phyloP scores from a whole-genome alignment of 1,140 invertebrate species.

The Branchinecta lindahli region DNA sequence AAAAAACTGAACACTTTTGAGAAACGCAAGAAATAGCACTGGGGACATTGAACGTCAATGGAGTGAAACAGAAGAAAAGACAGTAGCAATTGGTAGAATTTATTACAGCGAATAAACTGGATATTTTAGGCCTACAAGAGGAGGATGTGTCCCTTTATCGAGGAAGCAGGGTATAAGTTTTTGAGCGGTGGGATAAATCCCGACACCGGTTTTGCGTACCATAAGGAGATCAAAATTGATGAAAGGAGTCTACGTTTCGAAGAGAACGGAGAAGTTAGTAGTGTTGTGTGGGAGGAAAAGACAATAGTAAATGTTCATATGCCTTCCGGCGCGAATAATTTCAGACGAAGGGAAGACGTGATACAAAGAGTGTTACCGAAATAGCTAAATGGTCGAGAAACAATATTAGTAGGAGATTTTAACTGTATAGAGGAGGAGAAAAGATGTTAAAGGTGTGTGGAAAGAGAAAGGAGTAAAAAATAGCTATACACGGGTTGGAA shows the following conservation, averaged over 20 bases:
- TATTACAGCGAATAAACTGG: background rate
- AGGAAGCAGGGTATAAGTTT: conserved; percentile 4
- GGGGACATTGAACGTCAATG: background rate
- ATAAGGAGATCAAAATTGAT: background rate
- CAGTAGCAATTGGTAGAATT: background rate
- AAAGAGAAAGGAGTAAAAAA: no score
- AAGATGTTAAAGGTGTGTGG: no score
- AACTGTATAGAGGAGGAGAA: conserved; percentile 8
- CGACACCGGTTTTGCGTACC: background rate
- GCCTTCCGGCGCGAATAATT: background rate
- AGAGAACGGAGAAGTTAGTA: background rate
- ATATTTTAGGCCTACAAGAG: background rate
- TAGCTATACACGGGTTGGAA: no score
- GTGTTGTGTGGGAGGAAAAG: background rate
- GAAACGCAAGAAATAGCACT: background rate
- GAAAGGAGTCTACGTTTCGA: background rate
- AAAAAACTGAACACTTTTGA: background rate
- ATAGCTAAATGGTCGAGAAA: background rate
- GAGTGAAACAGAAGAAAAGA: conserved; percentile 5
- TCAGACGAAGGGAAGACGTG: background rate
- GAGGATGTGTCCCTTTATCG: background rate
- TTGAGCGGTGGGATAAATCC: background rate
- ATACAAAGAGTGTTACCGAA: background rate
- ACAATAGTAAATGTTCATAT: background rate
- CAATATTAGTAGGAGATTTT: background rate